Percentiles rank a stretch among this genome's conserved stretches.
Conservation (phyloP, 1,140 invertebrate genomes). For the Epicauta chinensis region DNA sequence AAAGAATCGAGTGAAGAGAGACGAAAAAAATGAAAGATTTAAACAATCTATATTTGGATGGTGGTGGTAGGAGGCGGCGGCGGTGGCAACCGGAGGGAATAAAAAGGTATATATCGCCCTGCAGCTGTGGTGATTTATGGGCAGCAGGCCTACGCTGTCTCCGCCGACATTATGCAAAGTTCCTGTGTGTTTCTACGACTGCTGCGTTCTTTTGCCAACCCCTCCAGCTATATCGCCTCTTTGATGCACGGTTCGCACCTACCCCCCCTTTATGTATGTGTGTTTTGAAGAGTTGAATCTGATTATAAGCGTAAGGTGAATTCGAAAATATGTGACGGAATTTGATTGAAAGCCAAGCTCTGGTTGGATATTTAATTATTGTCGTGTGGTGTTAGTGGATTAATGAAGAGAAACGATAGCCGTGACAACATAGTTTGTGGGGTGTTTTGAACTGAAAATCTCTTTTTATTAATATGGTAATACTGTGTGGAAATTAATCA, state of each 20-base stretch:
- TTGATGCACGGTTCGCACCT: conserved; percentile 30
- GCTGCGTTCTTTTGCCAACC: conserved; percentile 19
- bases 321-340: too few species aligned
- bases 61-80: background rate
- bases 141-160: conserved; percentile 38
- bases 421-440: too few species aligned
- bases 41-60: background rate
- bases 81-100: background rate
- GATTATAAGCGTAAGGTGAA: too few species aligned
- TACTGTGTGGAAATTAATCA: too few species aligned
- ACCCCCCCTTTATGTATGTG: background rate
- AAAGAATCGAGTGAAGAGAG: background rate
- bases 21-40: background rate
- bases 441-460: too few species aligned
- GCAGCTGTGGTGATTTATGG: conserved; percentile 38
- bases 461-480: too few species aligned
- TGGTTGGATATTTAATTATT: too few species aligned
- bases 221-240: conserved; percentile 8
- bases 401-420: too few species aligned
- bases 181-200: conserved; percentile 39
- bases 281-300: too few species aligned
- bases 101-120: background rate
- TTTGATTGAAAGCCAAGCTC: too few species aligned
- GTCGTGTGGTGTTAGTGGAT: too few species aligned
- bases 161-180: conserved; percentile 43